phyloP scores from a whole-genome alignment of 2,797 vertebrate genomes.

The Acanthornis magna region DNA sequence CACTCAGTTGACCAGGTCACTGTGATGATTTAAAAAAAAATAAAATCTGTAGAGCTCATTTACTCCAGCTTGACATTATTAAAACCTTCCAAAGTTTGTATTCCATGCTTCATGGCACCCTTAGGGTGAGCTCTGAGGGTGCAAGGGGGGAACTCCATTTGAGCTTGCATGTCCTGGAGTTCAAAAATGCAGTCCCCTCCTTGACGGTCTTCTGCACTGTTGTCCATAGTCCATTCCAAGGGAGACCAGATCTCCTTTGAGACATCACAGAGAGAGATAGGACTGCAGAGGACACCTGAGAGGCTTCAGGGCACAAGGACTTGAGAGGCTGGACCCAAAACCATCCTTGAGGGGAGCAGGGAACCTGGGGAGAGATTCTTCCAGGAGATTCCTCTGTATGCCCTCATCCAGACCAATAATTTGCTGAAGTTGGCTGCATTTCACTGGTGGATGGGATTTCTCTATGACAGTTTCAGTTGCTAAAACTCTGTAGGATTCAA shows the following conservation, averaged over 20 bases:
- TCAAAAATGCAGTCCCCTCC: background rate
- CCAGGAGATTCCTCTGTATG: background rate
- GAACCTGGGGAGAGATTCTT: background rate
- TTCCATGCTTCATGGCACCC: background rate
- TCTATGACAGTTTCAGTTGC: background rate
- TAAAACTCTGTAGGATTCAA: background rate
- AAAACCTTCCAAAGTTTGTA: background rate
- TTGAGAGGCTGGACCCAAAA: background rate
- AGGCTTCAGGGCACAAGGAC: background rate
- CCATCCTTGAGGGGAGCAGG: background rate
- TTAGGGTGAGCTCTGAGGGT: background rate
- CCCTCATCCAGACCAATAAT: background rate
- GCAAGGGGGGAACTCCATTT: background rate
- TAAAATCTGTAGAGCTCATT: background rate
- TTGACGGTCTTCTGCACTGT: background rate
- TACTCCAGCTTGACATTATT: background rate
- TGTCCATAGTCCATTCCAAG: background rate
- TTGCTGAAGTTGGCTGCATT: background rate
- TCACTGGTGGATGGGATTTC: background rate
- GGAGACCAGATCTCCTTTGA: background rate
- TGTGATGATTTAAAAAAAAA: background rate
- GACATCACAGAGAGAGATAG: background rate
- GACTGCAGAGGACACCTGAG: background rate
- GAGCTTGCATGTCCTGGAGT: background rate
- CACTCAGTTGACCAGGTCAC: background rate